Conservation (phyloP, 2,888 invertebrate genomes). For the Meloe dianella region DNA sequence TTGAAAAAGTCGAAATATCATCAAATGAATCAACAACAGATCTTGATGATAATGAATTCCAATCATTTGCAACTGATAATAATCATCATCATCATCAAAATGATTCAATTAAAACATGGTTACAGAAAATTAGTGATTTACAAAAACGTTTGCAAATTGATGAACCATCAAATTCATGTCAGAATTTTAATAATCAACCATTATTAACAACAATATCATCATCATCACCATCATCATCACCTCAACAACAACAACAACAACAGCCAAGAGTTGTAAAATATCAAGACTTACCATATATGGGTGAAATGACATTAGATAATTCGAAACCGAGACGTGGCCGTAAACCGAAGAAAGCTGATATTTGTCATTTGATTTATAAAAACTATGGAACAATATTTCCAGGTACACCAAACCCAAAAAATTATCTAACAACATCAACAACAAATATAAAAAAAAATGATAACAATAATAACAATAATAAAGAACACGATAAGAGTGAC, state of each 20-base stretch:
- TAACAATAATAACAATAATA: no score
- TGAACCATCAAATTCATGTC: conserved; percentile 30
- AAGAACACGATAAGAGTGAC: conserved; percentile 63
- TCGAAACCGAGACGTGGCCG: conserved; percentile 84
- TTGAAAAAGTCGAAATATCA: conserved; percentile 55
- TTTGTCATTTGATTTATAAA: conserved; percentile 89
- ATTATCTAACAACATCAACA: conserved; percentile 60
- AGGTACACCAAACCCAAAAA: conserved; percentile 69
- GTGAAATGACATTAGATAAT: conserved; percentile 88
- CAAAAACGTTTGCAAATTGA: conserved; percentile 65
- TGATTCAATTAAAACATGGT: conserved; percentile 76
- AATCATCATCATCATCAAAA: conserved; percentile 62
- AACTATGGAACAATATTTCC: conserved; percentile 89
- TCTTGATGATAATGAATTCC: conserved; percentile 34
- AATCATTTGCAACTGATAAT: no score
- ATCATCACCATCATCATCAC: conserved; percentile 17
- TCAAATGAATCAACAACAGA: conserved; percentile 51
- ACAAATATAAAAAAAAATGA: conserved; percentile 35
- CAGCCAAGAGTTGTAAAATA: conserved; percentile 68
- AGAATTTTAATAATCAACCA: conserved; percentile 14
- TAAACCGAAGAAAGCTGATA: conserved; percentile 91
- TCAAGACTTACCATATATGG: conserved; percentile 89
- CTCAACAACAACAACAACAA: conserved; percentile 3
- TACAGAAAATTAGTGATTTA: conserved; percentile 76
- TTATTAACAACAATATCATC: not conserved